Percentiles rank a stretch among this genome's conserved stretches.
phyloP scores from a whole-genome alignment of 2,113 vertebrate species.

The Vicugna pacos region DNA sequence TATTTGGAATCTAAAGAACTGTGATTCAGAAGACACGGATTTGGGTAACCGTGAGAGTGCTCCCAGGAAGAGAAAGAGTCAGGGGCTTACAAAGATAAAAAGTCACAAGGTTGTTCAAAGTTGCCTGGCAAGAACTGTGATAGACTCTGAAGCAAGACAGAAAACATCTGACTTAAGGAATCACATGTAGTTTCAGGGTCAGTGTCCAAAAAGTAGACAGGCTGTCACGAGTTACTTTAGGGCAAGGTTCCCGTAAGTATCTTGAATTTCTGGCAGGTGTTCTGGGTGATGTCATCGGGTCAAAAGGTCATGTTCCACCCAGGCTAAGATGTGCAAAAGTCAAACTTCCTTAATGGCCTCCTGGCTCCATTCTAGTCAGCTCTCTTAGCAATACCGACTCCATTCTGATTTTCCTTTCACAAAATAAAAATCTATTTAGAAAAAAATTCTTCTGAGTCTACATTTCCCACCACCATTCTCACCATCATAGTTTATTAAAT shows the following conservation, averaged over 20 bases:
- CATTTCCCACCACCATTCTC: not conserved
- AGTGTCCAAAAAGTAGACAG: not conserved
- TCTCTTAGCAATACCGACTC: not conserved
- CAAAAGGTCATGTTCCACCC: not conserved
- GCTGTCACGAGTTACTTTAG: not conserved
- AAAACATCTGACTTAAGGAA: not conserved
- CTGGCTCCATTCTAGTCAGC: not conserved
- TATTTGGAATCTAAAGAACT: not conserved
- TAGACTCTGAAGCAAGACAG: not conserved
- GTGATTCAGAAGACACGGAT: not conserved
- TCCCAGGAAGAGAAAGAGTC: not conserved
- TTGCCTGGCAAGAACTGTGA: not conserved
- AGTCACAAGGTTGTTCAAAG: not conserved
- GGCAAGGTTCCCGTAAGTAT: not conserved
- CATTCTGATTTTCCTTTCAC: not conserved
- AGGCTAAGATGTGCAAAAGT: not conserved
- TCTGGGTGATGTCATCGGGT: not conserved
- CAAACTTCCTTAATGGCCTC: not conserved
- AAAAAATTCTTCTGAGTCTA: not conserved
- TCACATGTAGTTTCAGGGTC: not conserved
- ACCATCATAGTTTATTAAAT: conserved; percentile 26
- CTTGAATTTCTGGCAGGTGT: not conserved
- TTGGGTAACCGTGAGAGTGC: not conserved
- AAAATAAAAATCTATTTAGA: not conserved
- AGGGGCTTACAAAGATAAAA: not conserved